A percentile compares a stretch with the other conserved stretches of the same genome.
Evolutionary conservation across 2,797 vertebrate genomes (phyloP).

Genomic region (Hoplostethus atlanticus): DNA sequence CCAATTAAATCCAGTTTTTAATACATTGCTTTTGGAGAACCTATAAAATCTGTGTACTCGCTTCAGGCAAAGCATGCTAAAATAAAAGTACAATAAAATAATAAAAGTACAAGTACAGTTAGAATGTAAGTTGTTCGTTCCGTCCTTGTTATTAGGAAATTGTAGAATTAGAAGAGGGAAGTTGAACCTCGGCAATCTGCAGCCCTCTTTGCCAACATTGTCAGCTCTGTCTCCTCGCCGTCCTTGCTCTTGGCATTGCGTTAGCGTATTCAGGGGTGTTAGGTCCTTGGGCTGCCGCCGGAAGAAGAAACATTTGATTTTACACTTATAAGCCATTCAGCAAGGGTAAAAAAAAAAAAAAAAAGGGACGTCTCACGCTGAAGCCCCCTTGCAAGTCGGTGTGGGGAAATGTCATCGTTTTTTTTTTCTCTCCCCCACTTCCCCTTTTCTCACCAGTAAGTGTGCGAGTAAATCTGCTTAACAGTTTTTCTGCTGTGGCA

Average conservation of each 20-base stretch:
- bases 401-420: slow-evolving; percentile 64
- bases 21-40: no score
- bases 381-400: slow-evolving; percentile 59
- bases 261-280: slow-evolving; percentile 50
- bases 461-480: slow-evolving; percentile 82
- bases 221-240: slow-evolving; percentile 43
- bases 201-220: slow-evolving; percentile 38
- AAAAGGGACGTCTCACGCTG: slow-evolving; percentile 61
- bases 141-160: slow-evolving; percentile 25
- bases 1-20: no score
- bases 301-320: slow-evolving; percentile 72
- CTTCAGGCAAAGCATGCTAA: neutral
- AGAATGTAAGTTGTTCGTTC: neutral
- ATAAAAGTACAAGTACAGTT: no score
- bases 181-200: slow-evolving; percentile 21
- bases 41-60: no score
- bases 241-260: slow-evolving; percentile 49
- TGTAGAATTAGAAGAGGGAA: slow-evolving; percentile 9
- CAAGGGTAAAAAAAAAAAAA: slow-evolving; percentile 54
- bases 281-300: slow-evolving; percentile 64
- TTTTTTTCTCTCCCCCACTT: slow-evolving; percentile 13
- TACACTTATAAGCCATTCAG: slow-evolving; percentile 82
- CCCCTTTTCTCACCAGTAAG: slow-evolving; percentile 65
- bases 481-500: slow-evolving; percentile 74
- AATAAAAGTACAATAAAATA: neutral